Evolutionary conservation across 2,113 vertebrate genomes (phyloP), one percentile per base, ranked within the genome.

Genomic region (Ameiurus melas): DNA sequence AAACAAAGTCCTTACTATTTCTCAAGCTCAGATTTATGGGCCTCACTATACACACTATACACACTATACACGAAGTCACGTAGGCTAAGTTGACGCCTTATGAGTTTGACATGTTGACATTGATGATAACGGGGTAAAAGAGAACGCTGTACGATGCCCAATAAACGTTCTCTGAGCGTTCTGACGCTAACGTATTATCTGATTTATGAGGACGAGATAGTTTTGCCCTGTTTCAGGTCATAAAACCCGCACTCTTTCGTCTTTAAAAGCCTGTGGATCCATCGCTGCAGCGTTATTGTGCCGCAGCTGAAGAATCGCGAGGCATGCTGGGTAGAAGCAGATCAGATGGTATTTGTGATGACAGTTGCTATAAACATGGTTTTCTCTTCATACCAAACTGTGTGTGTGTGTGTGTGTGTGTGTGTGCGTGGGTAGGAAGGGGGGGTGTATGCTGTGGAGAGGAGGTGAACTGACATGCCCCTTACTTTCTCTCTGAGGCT

Each of bases 361-460:
- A 84, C 88, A 88, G 88, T 91, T 89, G 88, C 88, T 91, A 91
- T 89, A 91, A 89, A 91, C 90, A 89, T 3, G 20, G 17, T 70
- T 85, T 89, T 91, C 71, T 71, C 77, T 80, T 89, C 84, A 55
- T 73, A 86, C 87, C 84, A 88, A 86, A 89, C 58, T 68, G 22
- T 0, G 43, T 47, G 43, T 47, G 43, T n/a, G 64, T 3, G 64
- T 2, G 30, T n/a, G 60, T 0, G 43, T 47, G 43, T 47, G 43
- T n/a, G 64, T 3, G 64, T 2, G 30, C 2, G 53, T 2, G 53
- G 12, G 66, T n/a, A n/a, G n/a, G n/a, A n/a, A n/a, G n/a, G 66
- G 1, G 33, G 2, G n/a, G 36, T n/a, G 2, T 19, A 66, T 20
- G 66, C 79, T 51, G 82, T 5, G 27, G 60, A 85, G 81, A 64